Base-by-base conservation (phyloP, 35 echinoderm and acorn worm genomes). In the Lytechinus pictus region DNA sequence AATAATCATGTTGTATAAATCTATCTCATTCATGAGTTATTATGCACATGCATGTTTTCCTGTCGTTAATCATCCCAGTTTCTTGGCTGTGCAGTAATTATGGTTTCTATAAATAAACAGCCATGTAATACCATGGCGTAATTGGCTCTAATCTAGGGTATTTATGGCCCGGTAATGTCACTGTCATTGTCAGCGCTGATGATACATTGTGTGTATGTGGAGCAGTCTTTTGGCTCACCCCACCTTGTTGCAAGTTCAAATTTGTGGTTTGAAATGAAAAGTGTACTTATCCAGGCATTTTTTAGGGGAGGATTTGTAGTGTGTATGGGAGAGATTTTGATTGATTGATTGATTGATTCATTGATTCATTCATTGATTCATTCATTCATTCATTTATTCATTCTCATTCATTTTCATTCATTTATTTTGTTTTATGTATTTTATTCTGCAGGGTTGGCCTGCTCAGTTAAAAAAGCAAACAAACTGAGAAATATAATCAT, bases 81-180 rank as follows among this genome's bases (percentile, higher is more conserved):
- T n/a, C 66, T 79, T 79, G 66, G 66, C 66, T 79, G 66, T 79
- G 19, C 66, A 24, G 66, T 79, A 79, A 79, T 79, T 79, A 79
- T 79, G 16, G 66, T 24, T 79, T 79, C 66, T 79, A 79, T 79
- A 3, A 79, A 79, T 79, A 79, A 0, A 44, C 66, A 24, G 66
- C 66, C 66, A 7, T 79, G 66, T 79, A 79, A 79, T 79, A 24
- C 66, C 66, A 79, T 79, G 66, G 4, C n/a, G 66, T 79, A 79
- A 79, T 79, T 79, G n/a, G 66, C 1, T 24, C 16, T 79, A 79
- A 79, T 79, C 19, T 24, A 44, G 66, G 66, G 21, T 79, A 79
- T 79, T 79, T 79, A 24, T 24, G 66, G 3, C 19, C 19, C 14
- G 8, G 21, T 79, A 79, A 79, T 79, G 66, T 79, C 66, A 71